Conservation (phyloP, 2,113 vertebrate species). For the Laticauda colubrina region DNA sequence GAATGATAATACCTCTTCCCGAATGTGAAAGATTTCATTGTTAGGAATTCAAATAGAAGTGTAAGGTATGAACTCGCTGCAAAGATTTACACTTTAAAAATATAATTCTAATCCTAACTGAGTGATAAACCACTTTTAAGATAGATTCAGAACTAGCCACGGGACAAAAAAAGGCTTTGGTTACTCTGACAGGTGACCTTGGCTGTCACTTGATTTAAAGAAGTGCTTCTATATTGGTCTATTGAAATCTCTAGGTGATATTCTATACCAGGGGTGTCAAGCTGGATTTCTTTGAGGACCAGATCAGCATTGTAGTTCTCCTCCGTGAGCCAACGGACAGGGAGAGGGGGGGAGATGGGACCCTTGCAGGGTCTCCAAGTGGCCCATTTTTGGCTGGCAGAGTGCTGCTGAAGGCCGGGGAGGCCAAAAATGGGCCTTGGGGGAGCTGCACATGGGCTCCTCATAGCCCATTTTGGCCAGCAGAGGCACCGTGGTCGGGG, state of each 20-base stretch:
- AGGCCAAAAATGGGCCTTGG: no score
- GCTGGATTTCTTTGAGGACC: no score
- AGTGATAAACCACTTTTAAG: not conserved
- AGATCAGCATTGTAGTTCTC: no score
- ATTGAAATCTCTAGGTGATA: not conserved
- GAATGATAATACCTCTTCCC: not conserved
- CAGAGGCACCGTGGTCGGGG: fast-evolving
- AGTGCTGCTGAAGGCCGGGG: no score
- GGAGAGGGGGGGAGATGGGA: no score
- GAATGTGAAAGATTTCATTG: not conserved
- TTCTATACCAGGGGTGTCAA: not conserved
- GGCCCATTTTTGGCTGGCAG: no score
- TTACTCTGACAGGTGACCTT: not conserved
- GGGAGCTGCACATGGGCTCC: no score
- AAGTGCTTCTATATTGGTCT: not conserved
- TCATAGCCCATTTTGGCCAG: no score
- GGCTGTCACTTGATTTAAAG: not conserved
- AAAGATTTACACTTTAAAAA: not conserved
- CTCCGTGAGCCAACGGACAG: no score
- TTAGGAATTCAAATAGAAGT: not conserved
- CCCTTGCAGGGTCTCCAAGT: no score
- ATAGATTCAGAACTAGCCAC: not conserved
- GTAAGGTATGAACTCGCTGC: not conserved
- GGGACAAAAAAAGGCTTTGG: not conserved
- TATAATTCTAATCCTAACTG: not conserved